phyloP scores from a whole-genome alignment of 1,140 invertebrate species.

The Drosophila yakuba region DNA sequence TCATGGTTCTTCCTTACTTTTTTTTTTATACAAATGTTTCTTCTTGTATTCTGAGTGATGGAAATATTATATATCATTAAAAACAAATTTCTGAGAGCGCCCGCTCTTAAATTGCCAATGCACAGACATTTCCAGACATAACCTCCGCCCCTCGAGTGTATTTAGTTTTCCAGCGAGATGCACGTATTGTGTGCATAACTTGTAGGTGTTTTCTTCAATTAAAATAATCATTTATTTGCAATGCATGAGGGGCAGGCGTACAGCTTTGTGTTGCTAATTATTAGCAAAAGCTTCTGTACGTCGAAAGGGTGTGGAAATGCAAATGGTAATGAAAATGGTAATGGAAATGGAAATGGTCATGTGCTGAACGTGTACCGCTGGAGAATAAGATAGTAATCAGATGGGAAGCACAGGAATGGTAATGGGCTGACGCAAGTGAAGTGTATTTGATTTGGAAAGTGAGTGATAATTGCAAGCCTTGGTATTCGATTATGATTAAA shows the following conservation, averaged over 20 bases:
- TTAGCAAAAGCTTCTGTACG: conserved; percentile 40
- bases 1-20: neutral
- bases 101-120: conserved; percentile 71
- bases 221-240: conserved; percentile 80
- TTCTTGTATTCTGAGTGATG: conserved; percentile 54
- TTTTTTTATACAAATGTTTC: neutral
- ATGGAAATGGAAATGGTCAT: conserved; percentile 41
- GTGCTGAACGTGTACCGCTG: conserved; percentile 5
- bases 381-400: conserved; percentile 7
- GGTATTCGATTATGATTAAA: too few species aligned
- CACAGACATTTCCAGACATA: conserved; percentile 17
- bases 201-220: conserved; percentile 80
- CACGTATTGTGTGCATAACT: conserved; percentile 44
- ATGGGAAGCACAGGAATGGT: neutral
- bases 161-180: conserved; percentile 7
- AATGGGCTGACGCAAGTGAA: neutral
- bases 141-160: neutral
- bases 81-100: conserved; percentile 72
- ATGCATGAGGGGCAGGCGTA: conserved; percentile 45
- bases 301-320: conserved; percentile 42
- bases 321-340: conserved; percentile 44
- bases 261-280: conserved; percentile 35
- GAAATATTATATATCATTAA: conserved; percentile 75
- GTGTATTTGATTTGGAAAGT: conserved; percentile 2
- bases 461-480: neutral